Evolutionary conservation across 1,140 invertebrate species (phyloP).

Genomic region (Pantala flavescens): DNA sequence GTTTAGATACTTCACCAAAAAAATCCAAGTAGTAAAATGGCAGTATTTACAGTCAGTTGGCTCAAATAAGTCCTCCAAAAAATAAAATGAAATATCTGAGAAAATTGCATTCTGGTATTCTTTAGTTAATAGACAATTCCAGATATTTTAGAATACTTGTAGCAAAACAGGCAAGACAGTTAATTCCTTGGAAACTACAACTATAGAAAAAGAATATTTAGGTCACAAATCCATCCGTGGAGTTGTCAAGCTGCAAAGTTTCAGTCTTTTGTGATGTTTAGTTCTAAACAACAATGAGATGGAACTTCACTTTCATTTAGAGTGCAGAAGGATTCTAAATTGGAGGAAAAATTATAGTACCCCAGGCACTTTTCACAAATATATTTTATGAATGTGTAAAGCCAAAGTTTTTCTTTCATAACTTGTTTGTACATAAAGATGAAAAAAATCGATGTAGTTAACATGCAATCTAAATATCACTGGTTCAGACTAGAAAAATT

Average conservation of each 20-base stretch:
- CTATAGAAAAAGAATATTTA: too few species aligned
- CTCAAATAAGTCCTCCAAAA: neutral
- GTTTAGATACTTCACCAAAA: neutral
- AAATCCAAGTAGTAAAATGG: neutral
- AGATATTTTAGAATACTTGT: too few species aligned
- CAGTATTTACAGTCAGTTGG: neutral
- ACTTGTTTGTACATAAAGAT: neutral
- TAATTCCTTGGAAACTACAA: too few species aligned
- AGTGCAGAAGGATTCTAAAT: too few species aligned
- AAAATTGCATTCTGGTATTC: neutral
- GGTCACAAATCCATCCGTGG: too few species aligned
- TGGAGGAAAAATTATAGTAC: neutral
- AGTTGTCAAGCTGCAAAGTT: neutral
- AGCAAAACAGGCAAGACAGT: too few species aligned
- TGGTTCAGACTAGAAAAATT: constrained; percentile 7
- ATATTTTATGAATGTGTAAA: neutral
- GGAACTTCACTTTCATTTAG: too few species aligned
- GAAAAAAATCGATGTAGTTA: neutral
- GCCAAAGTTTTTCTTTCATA: neutral
- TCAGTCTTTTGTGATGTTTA: neutral
- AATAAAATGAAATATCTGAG: neutral
- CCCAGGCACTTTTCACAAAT: neutral
- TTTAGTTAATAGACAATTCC: neutral
- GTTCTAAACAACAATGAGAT: too few species aligned
- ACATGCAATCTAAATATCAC: constrained; percentile 7